Conservation (phyloP, 2,113 vertebrate species). For the Formicarius rufipectus region DNA sequence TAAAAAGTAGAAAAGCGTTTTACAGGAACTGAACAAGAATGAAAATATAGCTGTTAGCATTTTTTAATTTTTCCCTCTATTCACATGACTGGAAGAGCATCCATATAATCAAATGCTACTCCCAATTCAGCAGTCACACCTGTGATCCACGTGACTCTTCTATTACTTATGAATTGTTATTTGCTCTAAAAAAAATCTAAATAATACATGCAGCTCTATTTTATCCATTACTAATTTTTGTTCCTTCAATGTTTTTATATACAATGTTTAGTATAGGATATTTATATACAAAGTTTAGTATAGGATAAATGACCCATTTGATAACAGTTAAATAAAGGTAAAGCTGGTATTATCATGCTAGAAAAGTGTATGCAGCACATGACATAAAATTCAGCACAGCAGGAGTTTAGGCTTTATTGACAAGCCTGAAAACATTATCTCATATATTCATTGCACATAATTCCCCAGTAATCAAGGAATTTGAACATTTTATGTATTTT, state of each 20-base stretch:
- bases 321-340: not conserved
- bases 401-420: not conserved
- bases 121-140: not conserved
- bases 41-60: not conserved
- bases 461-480: constrained; percentile 24
- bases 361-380: not conserved
- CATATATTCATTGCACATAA: constrained; percentile 23
- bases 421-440: constrained; percentile 5
- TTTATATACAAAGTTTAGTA: too few species aligned
- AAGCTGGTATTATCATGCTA: not conserved
- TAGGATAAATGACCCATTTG: not conserved
- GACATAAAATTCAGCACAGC: not conserved
- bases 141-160: not conserved
- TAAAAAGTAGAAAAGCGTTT: not conserved
- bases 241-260: not conserved
- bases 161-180: not conserved
- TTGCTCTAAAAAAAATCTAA: not conserved
- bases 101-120: not conserved
- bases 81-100: not conserved
- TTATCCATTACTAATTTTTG: not conserved
- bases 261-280: not conserved
- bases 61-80: not conserved
- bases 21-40: not conserved
- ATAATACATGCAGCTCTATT: not conserved
- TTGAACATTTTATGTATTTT: not conserved